Evolutionary conservation across 2,113 vertebrate species (phyloP).

Genomic region (Oncorhynchus masou): DNA sequence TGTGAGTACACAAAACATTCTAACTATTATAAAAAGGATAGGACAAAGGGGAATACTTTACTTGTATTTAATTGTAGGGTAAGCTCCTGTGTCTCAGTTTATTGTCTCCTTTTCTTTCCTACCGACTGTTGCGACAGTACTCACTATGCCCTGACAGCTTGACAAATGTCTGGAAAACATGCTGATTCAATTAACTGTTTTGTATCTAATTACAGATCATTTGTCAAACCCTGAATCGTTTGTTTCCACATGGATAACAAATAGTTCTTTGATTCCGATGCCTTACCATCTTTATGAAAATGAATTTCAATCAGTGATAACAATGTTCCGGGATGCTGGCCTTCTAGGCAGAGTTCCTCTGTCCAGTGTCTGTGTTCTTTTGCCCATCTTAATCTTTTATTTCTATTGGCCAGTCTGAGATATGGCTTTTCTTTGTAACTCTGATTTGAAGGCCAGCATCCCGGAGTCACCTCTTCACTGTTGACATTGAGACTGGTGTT

Average conservation of each 20-base stretch:
- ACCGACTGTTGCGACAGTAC: slow-evolving; percentile 14
- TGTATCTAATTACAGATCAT: slow-evolving; percentile 64
- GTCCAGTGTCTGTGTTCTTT: too few relatives aligned
- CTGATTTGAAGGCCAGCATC: too few relatives aligned
- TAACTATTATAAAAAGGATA: neutral
- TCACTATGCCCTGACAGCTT: slow-evolving; percentile 63
- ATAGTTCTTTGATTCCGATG: slow-evolving; percentile 35
- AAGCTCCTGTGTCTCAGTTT: neutral
- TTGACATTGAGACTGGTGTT: too few relatives aligned
- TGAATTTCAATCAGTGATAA: too few relatives aligned
- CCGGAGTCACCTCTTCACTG: too few relatives aligned
- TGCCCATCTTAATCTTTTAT: too few relatives aligned
- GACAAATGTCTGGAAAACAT: slow-evolving; percentile 63
- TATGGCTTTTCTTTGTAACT: too few relatives aligned
- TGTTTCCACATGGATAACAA: slow-evolving; percentile 35
- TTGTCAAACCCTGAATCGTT: slow-evolving; percentile 48
- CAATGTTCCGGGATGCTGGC: too few relatives aligned
- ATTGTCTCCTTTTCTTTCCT: neutral
- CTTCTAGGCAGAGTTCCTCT: too few relatives aligned
- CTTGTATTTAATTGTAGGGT: slow-evolving; percentile 21
- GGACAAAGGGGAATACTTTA: neutral
- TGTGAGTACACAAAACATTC: too few relatives aligned
- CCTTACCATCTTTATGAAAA: slow-evolving; percentile 18
- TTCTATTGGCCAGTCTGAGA: too few relatives aligned
- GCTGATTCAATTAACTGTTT: slow-evolving; percentile 66